Evolutionary conservation across 2,113 vertebrate species (phyloP), one percentile per base, ranked within the genome.

Genomic region (Muscicapa adusta): DNA sequence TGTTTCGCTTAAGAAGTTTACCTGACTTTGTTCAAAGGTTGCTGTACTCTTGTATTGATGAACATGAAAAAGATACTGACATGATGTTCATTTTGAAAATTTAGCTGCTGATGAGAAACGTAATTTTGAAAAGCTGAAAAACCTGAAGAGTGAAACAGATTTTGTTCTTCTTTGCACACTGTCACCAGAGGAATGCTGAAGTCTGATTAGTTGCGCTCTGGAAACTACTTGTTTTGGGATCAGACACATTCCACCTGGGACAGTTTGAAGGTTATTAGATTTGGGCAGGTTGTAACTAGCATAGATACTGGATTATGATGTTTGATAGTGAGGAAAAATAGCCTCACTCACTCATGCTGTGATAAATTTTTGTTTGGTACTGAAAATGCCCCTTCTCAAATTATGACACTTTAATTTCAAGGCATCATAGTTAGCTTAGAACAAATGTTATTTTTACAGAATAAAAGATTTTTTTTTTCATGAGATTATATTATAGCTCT

Each of bases 71-170:
- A 78, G 33, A 34, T 43, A 34, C 25, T 78, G 51, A 34, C 5
- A 2, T 66, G 74, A 40, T 0, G 1, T 53, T 43, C 6, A 48
- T 54, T 66, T 74, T 0, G 1, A 34, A 93, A 84, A 43, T 65
- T 10, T 48, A 28, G 16, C 43, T 88, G 29, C 62, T 67, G 53
- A 31, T 67, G 62, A 38, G 13, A 74, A 71, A 24, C 24, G 5
- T 56, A 9, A 33, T 65, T 91, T 76, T 79, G 45, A 83, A 88
- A 63, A 74, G 34, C 34, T 67, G 48, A 40, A 65, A 80, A 87
- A 54, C 19, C 36, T 47, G 14, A 57, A 47, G 40, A 53, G 17
- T 61, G 73, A 58, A 62, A 28, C 3, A 12, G 28, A 33, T 77
- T 85, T 12, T 70, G 8, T 77, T 81, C 33, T 77, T 83, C 36